Evolutionary conservation across 2,888 invertebrate genomes (phyloP).

Genomic region (Dascillus cervinus): DNA sequence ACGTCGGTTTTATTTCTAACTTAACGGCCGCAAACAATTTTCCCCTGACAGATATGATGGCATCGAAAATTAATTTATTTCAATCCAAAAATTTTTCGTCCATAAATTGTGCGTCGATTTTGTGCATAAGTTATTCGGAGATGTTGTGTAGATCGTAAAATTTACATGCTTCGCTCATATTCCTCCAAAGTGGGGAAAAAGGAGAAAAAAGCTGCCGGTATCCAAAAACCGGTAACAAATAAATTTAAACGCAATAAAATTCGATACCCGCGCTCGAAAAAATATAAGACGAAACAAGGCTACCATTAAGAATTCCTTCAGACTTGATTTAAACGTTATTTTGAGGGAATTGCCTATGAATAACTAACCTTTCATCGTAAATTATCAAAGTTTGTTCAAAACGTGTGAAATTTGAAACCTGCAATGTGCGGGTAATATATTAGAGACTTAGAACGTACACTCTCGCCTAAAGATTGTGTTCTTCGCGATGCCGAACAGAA

Average conservation of each 20-base stretch:
- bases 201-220: too few relatives aligned
- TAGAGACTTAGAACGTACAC: constrained; percentile 17
- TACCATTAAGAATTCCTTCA: constrained; percentile 19
- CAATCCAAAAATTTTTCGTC: too few relatives aligned
- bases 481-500: too few relatives aligned
- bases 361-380: constrained; percentile 33
- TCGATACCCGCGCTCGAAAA: too few relatives aligned
- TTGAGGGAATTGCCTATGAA: constrained; percentile 32
- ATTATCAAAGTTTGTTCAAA: constrained; percentile 35
- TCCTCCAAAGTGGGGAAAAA: too few relatives aligned
- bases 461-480: too few relatives aligned
- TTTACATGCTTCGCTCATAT: too few relatives aligned
- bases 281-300: constrained; percentile 16
- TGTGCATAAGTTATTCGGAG: not conserved
- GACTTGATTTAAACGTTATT: constrained; percentile 28
- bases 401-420: constrained; percentile 35
- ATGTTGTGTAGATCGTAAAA: not conserved
- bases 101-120: too few relatives aligned
- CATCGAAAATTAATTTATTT: constrained; percentile 9
- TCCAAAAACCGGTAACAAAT: too few relatives aligned
- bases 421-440: constrained; percentile 30
- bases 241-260: too few relatives aligned
- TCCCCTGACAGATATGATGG: constrained; percentile 10
- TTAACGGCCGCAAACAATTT: constrained; percentile 12
- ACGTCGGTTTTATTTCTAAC: constrained; percentile 13